Base-by-base conservation (phyloP, 2,797 vertebrate genomes). In the Etheostoma nigrum region DNA sequence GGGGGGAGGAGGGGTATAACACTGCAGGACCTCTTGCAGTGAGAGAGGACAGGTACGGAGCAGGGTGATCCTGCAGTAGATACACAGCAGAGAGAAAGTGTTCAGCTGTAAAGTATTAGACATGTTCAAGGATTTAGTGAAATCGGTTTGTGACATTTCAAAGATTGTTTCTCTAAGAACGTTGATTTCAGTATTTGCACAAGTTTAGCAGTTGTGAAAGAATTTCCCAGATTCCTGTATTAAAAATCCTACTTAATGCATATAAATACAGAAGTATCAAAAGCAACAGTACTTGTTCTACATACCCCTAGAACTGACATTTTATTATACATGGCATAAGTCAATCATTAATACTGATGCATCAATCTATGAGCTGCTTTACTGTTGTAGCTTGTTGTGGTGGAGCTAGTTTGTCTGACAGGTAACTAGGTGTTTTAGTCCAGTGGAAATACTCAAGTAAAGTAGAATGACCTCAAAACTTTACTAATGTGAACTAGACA, bases 11-110 rank as follows among this genome's bases (percentile, higher is more conserved):
- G 8, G 18, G 16, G 45, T 30, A 54, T 2, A 77, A 61, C n/a
- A 53, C 45, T 59, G 44, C 40, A 27, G 10, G 47, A 48, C 33
- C 48, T 76, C 71, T 67, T 72, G 73, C 45, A 23, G 79, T 8
- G 30, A 49, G 9, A 1, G 52, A 72, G 53, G 67, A 64, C 49
- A 54, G 54, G 30, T 25, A 47, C 33, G 16, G 11, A 74, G 25
- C 7, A 45, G 3, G 45, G 51, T 2, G 44, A 80, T 44, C 36
- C 23, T 6, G 30, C 59, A 55, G 67, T 8, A 7, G 53, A 76
- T 52, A 27, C 33, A 60, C 44, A 58, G 55, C 52, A 57, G 55
- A 57, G 33, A 53, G 53, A 59, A 30, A 67, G n/a, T 69, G 16
- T 60, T 71, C 33, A 27, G 12, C 45, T 53, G 16, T 49, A 47